These are phyloP conservation scores for Acanthaster planci DNA, from an alignment of 35 echinoderm and acorn worm species.

Conservation along the genomic window DNA sequence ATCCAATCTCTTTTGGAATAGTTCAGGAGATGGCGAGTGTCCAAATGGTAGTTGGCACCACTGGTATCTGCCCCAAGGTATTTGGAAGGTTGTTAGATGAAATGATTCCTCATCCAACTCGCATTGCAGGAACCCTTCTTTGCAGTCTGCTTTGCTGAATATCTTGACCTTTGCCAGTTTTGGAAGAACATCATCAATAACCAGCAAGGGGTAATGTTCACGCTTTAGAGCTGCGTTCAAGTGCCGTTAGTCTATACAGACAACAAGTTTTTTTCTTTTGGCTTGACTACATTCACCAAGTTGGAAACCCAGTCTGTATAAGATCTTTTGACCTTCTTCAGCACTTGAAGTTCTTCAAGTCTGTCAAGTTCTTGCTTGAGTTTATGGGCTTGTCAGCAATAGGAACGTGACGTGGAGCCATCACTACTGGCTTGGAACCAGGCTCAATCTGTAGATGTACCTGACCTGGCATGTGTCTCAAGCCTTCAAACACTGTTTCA, in stretches of 20 bases:
- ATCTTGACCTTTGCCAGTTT: slow-evolving; percentile 50
- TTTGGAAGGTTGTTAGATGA: slow-evolving; percentile 46
- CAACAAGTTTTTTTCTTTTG: too few species aligned
- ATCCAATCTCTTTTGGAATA: slow-evolving; percentile 54
- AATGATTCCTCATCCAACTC: slow-evolving; percentile 33
- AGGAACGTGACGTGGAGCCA: slow-evolving; percentile 54
- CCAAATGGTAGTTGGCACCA: slow-evolving; percentile 61
- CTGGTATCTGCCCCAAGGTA: slow-evolving; percentile 48
- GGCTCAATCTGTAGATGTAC: slow-evolving; percentile 24
- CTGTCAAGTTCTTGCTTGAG: slow-evolving; percentile 62
- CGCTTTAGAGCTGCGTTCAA: slow-evolving; percentile 53
- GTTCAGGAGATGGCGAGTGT: slow-evolving; percentile 27
- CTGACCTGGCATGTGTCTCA: slow-evolving; percentile 47
- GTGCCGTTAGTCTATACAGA: slow-evolving; percentile 54
- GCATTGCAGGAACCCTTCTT: too few species aligned
- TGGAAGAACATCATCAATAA: slow-evolving; percentile 60
- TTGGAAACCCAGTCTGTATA: slow-evolving; percentile 76
- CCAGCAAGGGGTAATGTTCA: slow-evolving; percentile 53
- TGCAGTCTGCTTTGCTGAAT: slow-evolving; percentile 54
- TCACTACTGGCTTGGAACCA: slow-evolving; percentile 27
- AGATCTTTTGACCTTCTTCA: slow-evolving; percentile 67
- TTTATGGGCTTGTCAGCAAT: slow-evolving; percentile 57
- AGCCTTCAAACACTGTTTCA: slow-evolving; percentile 15
- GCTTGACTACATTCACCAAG: neutral
- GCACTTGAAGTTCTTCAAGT: slow-evolving; percentile 46